phyloP scores from a whole-genome alignment of 2,113 vertebrate species.

The Hypomesus transpacificus region DNA sequence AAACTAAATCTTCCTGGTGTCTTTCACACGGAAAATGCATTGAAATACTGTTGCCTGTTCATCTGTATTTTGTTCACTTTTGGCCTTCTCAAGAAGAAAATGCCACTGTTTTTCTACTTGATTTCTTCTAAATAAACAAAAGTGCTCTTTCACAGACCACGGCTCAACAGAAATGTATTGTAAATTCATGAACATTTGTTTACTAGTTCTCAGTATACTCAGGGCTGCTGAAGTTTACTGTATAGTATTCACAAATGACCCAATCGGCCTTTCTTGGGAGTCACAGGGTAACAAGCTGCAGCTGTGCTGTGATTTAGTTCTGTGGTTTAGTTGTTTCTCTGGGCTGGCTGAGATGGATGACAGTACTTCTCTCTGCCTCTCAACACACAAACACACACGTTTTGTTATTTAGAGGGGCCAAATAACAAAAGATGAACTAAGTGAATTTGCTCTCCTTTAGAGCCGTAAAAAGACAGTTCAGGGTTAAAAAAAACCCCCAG shows the following conservation, averaged over 20 bases:
- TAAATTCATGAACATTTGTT: too few relatives aligned
- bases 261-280: neutral
- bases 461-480: too few relatives aligned
- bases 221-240: too few relatives aligned
- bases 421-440: too few relatives aligned
- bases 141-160: conserved; percentile 12
- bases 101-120: conserved; percentile 64
- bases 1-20: conserved; percentile 45
- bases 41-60: conserved; percentile 21
- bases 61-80: conserved; percentile 38
- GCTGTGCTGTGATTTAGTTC: conserved; percentile 1
- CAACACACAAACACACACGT: neutral
- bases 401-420: too few relatives aligned
- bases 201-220: too few relatives aligned
- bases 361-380: neutral
- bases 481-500: too few relatives aligned
- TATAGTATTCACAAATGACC: neutral
- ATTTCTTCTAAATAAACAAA: conserved; percentile 65
- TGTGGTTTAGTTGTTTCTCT: neutral
- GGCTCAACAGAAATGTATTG: neutral
- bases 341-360: neutral
- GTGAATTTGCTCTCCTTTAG: too few relatives aligned
- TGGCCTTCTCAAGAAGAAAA: conserved; percentile 66
- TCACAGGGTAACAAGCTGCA: neutral
- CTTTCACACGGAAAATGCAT: conserved; percentile 33